Conservation (phyloP, 2,797 vertebrate genomes). For the Enteromius unitaeniatus region DNA sequence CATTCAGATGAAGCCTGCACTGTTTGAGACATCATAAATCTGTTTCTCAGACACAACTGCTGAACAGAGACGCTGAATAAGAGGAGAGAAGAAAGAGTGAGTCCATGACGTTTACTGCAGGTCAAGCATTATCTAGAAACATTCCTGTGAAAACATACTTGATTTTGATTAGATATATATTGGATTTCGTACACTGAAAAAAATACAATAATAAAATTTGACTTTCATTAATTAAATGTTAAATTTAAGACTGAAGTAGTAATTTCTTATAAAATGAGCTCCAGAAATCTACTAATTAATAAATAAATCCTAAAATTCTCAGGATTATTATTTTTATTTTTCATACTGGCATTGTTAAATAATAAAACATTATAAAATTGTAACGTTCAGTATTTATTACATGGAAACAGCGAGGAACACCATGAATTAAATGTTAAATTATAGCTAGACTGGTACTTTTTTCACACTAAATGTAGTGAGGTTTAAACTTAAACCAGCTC, state of each 20-base stretch:
- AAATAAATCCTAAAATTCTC: no score
- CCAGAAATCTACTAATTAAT: not conserved
- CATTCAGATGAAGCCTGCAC: conserved; percentile 46
- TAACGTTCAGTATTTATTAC: no score
- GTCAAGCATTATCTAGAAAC: not conserved
- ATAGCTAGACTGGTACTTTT: not conserved
- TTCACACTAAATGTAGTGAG: not conserved
- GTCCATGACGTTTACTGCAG: not conserved
- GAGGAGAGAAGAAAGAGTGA: not conserved
- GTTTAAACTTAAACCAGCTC: not conserved
- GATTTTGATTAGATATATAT: not conserved
- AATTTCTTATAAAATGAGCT: not conserved
- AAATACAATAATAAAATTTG: not conserved
- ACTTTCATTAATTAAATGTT: not conserved
- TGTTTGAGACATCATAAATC: conserved; percentile 40
- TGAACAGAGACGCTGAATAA: not conserved
- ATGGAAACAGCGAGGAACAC: no score
- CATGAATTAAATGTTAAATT: no score
- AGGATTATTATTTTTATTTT: not conserved
- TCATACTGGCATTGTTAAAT: not conserved
- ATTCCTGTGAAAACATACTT: not conserved
- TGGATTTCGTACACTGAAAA: not conserved
- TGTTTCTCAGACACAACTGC: conserved; percentile 11
- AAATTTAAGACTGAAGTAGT: not conserved
- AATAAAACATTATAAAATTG: not conserved